Percentiles rank a stretch among this genome's conserved stretches.
These are phyloP conservation scores for Gallinago jamesoni DNA, from an alignment of 2,113 vertebrate genomes.

Conservation along the genomic window DNA sequence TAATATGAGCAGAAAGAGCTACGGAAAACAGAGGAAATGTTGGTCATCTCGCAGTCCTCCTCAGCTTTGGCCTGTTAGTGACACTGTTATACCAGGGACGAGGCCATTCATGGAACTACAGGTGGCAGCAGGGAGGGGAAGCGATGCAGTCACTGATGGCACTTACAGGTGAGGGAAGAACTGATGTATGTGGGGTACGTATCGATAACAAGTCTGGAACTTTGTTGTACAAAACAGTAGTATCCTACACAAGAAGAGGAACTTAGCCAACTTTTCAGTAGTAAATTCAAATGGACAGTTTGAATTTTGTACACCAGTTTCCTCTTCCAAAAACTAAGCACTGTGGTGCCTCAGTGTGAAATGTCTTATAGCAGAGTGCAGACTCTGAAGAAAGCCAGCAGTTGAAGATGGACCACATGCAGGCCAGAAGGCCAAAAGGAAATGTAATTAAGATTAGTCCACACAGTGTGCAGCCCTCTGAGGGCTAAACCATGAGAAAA, in stretches of 20 bases:
- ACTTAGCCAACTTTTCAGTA: neutral
- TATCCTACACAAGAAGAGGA: neutral
- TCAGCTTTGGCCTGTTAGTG: neutral
- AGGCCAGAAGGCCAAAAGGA: neutral
- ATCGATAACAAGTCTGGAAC: rapidly evolving
- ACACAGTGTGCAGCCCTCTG: neutral
- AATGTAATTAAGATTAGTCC: neutral
- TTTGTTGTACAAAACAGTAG: neutral
- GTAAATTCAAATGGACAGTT: neutral
- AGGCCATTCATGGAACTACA: neutral
- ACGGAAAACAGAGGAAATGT: neutral
- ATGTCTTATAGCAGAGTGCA: neutral
- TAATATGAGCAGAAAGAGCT: neutral
- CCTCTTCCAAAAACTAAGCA: neutral
- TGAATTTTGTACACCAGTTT: neutral
- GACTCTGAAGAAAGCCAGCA: neutral
- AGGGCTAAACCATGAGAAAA: neutral
- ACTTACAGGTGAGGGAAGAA: neutral
- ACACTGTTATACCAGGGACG: neutral
- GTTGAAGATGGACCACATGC: neutral
- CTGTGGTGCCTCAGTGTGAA: neutral
- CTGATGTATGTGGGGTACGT: rapidly evolving
- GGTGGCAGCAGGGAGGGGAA: neutral
- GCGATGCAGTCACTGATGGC: rapidly evolving
- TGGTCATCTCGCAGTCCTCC: rapidly evolving